phyloP scores from a whole-genome alignment of 30 jellyfish, hydroid and myxozoan species.

The Chironex yamaguchii region DNA sequence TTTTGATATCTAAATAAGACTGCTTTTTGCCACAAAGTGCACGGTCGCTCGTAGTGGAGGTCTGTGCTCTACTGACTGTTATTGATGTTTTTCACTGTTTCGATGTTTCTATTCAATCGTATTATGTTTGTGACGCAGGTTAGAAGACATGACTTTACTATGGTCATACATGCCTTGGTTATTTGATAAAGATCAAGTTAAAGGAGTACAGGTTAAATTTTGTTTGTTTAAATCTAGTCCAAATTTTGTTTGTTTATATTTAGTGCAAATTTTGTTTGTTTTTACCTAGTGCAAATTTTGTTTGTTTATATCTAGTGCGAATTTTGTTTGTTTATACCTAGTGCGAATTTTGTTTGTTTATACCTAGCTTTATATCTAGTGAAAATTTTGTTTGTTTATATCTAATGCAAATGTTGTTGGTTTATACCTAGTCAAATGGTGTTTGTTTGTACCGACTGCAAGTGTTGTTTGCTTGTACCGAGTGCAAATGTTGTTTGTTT shows the following conservation, averaged over 20 bases:
- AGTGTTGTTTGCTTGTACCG: too few relatives aligned
- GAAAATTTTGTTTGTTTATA: too few relatives aligned
- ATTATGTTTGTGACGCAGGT: constrained; percentile 12
- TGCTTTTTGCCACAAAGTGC: not conserved
- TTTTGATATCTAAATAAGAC: not conserved
- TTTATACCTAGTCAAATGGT: too few relatives aligned
- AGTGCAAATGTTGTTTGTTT: too few relatives aligned
- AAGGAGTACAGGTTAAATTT: constrained; percentile 67
- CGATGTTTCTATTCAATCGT: not conserved
- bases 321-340: not conserved
- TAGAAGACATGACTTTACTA: constrained; percentile 63
- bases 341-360: not conserved
- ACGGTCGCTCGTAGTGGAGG: not conserved
- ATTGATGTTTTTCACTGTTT: not conserved
- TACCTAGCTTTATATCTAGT: too few relatives aligned
- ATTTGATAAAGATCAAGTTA: constrained; percentile 52
- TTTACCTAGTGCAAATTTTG: too few relatives aligned
- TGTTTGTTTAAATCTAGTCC: too few relatives aligned
- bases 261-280: too few relatives aligned
- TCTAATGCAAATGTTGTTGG: too few relatives aligned
- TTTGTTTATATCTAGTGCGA: not conserved
- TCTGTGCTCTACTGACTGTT: not conserved
- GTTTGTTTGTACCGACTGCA: too few relatives aligned
- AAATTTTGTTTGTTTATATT: too few relatives aligned
- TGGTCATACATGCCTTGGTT: constrained; percentile 85